A percentile compares a stretch with the other conserved stretches of the same genome.
Conservation (phyloP, 2,888 invertebrate species). For the Aspidiotus rigidus region DNA sequence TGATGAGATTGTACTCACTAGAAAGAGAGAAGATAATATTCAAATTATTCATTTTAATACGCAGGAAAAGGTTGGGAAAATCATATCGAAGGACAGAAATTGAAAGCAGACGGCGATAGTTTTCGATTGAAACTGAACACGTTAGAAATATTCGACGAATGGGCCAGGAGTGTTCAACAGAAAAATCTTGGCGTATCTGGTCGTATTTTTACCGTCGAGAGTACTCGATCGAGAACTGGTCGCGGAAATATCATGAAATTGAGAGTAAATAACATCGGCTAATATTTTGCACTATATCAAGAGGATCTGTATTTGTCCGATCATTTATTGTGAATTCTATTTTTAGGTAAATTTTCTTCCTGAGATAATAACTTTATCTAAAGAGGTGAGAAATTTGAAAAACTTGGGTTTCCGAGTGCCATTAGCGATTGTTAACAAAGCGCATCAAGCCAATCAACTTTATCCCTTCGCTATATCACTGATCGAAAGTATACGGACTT, state of each 20-base stretch:
- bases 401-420: slow-evolving; percentile 73
- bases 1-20: too few relatives aligned
- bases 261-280: slow-evolving; percentile 48
- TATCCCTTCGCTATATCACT: slow-evolving; percentile 98
- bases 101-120: slow-evolving; percentile 96
- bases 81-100: slow-evolving; percentile 94
- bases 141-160: slow-evolving; percentile 95
- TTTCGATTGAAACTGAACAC: slow-evolving; percentile 93
- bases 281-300: background rate
- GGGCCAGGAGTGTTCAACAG: slow-evolving; percentile 90
- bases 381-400: slow-evolving; percentile 69
- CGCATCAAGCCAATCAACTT: slow-evolving; percentile 95
- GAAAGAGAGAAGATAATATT: too few relatives aligned
- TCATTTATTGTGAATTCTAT: slow-evolving; percentile 6
- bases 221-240: slow-evolving; percentile 64
- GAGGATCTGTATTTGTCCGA: background rate
- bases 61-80: slow-evolving; percentile 93
- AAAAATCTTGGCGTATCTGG: slow-evolving; percentile 89
- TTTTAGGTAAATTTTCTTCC: slow-evolving; percentile 79
- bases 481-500: slow-evolving; percentile 93
- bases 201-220: slow-evolving; percentile 87
- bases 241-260: slow-evolving; percentile 75
- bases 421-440: slow-evolving; percentile 95
- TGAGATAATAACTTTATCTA: slow-evolving; percentile 95
- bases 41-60: slow-evolving; percentile 39